Conservation (phyloP, 2,113 vertebrate genomes). For the Eublepharis macularius region DNA sequence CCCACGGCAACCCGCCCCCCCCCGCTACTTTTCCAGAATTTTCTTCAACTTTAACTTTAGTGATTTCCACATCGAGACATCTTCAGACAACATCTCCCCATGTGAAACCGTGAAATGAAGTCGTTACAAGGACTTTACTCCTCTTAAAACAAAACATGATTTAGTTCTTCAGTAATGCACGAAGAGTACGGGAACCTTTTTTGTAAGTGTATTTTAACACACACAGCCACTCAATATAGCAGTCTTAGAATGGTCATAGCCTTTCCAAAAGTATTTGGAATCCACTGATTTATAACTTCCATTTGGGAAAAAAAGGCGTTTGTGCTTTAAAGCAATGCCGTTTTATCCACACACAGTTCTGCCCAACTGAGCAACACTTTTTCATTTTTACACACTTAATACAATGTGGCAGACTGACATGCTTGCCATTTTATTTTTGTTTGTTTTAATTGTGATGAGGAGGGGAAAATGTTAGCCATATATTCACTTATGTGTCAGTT, state of each 20-base stretch:
- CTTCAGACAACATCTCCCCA: background rate
- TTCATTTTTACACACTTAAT: constrained; percentile 43
- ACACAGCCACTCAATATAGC: background rate
- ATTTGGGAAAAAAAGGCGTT: constrained; percentile 45
- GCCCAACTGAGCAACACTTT: constrained; percentile 40
- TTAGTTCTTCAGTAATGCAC: background rate
- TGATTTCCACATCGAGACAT: background rate
- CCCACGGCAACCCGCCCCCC: background rate
- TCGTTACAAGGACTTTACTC: background rate
- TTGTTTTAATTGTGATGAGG: constrained; percentile 62
- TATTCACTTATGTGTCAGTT: constrained; percentile 21
- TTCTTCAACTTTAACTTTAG: background rate
- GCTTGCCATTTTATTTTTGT: constrained; percentile 27
- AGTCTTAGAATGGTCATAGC: background rate
- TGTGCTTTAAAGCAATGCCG: constrained; percentile 33
- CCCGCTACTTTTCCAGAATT: background rate
- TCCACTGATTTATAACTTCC: constrained; percentile 34
- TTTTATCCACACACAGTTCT: constrained; percentile 17
- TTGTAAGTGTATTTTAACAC: background rate
- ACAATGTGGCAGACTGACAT: constrained; percentile 37
- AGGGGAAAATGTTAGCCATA: fast-evolving
- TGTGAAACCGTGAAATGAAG: background rate
- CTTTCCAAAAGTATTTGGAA: constrained; percentile 11
- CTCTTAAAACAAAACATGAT: background rate
- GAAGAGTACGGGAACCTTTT: background rate